Evolutionary conservation across 2,113 vertebrate genomes (phyloP).

Genomic region (Phylloscopus trochiloides): DNA sequence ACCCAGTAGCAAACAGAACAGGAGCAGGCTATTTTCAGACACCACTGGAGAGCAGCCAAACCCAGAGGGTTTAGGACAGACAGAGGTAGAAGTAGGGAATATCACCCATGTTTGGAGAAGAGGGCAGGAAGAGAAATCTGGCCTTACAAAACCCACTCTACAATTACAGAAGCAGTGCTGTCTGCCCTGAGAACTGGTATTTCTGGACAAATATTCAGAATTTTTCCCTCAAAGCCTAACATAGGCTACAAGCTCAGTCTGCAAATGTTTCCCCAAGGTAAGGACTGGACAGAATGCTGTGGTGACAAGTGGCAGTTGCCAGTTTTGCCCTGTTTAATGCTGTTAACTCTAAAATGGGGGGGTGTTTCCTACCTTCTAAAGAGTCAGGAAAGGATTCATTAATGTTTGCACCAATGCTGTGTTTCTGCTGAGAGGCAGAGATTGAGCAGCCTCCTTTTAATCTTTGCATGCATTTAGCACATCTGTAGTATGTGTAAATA

Average conservation of each 20-base stretch:
- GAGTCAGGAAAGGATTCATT: neutral
- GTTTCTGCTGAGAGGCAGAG: neutral
- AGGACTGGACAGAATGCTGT: neutral
- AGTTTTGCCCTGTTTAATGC: neutral
- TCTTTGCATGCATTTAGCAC: neutral
- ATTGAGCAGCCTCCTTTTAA: neutral
- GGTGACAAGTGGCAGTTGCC: neutral
- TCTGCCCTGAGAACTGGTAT: neutral
- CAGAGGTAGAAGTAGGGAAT: neutral
- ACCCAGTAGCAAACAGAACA: neutral
- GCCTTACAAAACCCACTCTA: neutral
- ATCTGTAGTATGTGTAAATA: neutral
- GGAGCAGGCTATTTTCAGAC: conserved; percentile 7
- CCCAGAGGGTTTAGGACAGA: neutral
- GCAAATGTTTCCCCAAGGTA: neutral
- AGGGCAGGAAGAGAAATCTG: neutral
- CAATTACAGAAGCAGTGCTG: neutral
- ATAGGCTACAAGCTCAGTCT: neutral
- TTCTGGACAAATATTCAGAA: neutral
- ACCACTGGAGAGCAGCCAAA: neutral
- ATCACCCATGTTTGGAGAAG: neutral
- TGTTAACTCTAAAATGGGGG: neutral
- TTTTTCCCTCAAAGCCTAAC: neutral
- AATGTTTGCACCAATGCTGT: neutral
- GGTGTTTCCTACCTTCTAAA: neutral